A percentile compares a stretch with the other conserved stretches of the same genome.
These are phyloP conservation scores for Spea hammondii DNA, from an alignment of 2,797 vertebrate genomes.

Conservation along the genomic window DNA sequence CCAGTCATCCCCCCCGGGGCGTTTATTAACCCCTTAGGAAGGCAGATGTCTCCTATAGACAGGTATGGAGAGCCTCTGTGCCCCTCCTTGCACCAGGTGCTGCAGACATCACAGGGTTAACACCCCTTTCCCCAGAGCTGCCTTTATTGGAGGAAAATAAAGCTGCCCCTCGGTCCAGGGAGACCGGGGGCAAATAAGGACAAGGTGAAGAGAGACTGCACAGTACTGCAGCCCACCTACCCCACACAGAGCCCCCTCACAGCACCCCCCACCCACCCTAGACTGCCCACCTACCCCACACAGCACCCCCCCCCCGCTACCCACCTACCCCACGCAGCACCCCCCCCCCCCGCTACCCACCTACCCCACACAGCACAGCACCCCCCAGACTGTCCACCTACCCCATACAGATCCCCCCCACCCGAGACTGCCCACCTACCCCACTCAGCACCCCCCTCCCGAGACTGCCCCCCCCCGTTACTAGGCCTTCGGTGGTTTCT, in stretches of 20 bases:
- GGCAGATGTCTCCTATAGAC: too few species aligned
- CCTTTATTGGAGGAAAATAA: neutral
- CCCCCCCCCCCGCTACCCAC: neutral
- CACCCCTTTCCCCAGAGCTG: neutral
- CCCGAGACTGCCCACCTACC: neutral
- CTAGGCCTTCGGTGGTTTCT: too few species aligned
- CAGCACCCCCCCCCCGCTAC: too few species aligned
- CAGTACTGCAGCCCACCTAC: too few species aligned
- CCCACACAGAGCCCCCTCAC: too few species aligned
- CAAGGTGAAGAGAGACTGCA: conserved; percentile 1
- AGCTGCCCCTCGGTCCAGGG: neutral
- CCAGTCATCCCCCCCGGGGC: too few species aligned
- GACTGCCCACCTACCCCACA: too few species aligned
- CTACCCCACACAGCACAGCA: neutral
- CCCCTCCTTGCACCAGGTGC: neutral
- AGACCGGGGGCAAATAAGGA: conserved; percentile 5
- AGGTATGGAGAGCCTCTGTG: too few species aligned
- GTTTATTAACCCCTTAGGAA: too few species aligned
- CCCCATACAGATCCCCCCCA: neutral
- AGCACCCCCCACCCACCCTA: too few species aligned
- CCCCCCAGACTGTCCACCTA: neutral
- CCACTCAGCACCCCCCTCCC: neutral
- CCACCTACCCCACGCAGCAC: neutral
- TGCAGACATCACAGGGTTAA: neutral
- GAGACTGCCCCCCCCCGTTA: neutral